Evolutionary conservation across 2,113 vertebrate genomes (phyloP), one percentile per base, ranked within the genome.

Genomic region (Sapajus apella): DNA sequence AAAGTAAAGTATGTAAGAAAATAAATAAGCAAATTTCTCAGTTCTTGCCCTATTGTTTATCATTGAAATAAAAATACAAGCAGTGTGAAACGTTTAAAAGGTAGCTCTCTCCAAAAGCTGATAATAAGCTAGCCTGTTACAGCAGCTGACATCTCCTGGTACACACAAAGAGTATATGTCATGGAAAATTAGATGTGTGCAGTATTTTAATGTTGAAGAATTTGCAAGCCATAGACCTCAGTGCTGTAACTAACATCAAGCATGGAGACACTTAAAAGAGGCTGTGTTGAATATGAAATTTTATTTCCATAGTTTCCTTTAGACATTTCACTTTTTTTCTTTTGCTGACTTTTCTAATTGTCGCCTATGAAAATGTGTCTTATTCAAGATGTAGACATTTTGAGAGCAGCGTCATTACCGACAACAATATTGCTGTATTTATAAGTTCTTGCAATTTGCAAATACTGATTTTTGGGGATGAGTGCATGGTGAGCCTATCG

Each of bases 181-280:
- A n/a, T 0, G 20, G 61, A 50, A 77, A 92, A 83, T 94, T 77
- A 94, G 77, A 25, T 9, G 77, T 23, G 45, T 55, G 89, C 82
- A 27, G 58, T 40, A 55, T 81, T 77, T 58, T 90, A 82, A 93
- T 52, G 66, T 58, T 84, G 45, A 58, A 43, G 5, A 8, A 76
- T 93, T 76, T 68, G 82, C 52, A 61, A 94, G 85, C 66, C 16
- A 0, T 14, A 66, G 72, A 55, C 77, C 86, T 88, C 5, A 2
- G 82, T 5, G 3, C 86, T 14, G 25, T 37, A 79, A 23, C 75
- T 40, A 21, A 73, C 1, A 32, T 80, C 95, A 93, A 72, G 70
- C 35, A 50, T 2, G 30, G 75, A 80, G 96, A 94, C 95, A 77
- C 82, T 93, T 94, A 12, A 95, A 95, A 96, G 82, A 30, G 18